Base-by-base conservation (phyloP, 2,113 vertebrate genomes). In the Pygoscelis antarcticus region DNA sequence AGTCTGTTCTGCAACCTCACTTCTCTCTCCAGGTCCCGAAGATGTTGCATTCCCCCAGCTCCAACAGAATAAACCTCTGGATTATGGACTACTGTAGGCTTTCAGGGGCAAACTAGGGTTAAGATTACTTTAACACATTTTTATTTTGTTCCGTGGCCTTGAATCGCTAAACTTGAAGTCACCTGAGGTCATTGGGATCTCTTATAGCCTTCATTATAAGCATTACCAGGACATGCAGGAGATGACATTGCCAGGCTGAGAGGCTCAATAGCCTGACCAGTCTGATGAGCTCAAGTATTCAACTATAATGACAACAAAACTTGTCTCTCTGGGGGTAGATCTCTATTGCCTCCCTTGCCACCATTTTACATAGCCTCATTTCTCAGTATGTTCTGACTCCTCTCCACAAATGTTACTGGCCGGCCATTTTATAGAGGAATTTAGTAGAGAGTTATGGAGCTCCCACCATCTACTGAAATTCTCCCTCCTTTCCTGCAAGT, bases 311-410 rank as follows among this genome's bases (percentile, higher is more conserved):
- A 16, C 55, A 82, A 13, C 17, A 78, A 87, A 72, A 55, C 1
- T 0, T 11, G 1, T 34, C 3, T 0, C 7, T 55, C 23, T 46
- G 3, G 16, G 44, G 6, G 13, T 19, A 60, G 29, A 77, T 36
- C 32, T 51, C n/a, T 49, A 9, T 68, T 85, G 42, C 42, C 57
- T 9, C 32, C 21, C 23, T 77, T 52, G 44, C 10, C n/a, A 51
- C 6, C 4, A 20, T 4, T 27, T 62, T 15, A 30, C 13, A 29
- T 18, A 32, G 5, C 6, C 4, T 36, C 1, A 3, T 87, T 86
- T 83, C 58, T 69, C 34, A 32, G 5, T n/a, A 3, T 62, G 11
- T 54, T 52, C 62, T 17, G 10, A 58, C 11, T 66, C 16, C 10
- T 57, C 42, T 34, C 8, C 46, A 66, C 21, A 84, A 64, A 74